Evolutionary conservation across 1,140 invertebrate genomes (phyloP), one percentile per base, ranked within the genome.

Genomic region (Neodiprion fabricii): DNA sequence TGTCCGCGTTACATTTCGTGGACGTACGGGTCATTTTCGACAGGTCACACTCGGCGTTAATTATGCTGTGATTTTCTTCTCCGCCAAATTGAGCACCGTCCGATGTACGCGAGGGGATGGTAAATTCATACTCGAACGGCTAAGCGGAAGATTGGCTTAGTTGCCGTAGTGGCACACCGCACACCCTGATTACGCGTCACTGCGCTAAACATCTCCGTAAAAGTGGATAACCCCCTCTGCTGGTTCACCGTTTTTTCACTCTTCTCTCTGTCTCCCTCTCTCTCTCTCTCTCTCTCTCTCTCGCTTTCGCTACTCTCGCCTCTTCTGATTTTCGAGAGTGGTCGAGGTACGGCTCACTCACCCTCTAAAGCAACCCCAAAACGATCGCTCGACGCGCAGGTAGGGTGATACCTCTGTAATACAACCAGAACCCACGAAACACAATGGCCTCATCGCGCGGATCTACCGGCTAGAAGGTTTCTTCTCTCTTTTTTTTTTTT

Each of bases 101-200:
- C 9, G 53, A 14, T 61, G n/a, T 12, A 61, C 9, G 9, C 53
- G 53, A 61, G n/a, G 11, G 53, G 53, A 61, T 12, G 53, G 53
- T 61, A 9, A 61, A 61, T 61, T 61, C n/a, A 9, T 17, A 61
- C 53, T 1, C 53, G 53, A 61, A 61, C 53, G 53, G 53, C n/a
- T 61, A 61, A 61, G 53, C 53, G 53, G 53, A 61, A 21, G 85
- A 88, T 87, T 88, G 87, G 87, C 86, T 88, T 88, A 88, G 85
- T 85, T 78, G 81, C 84, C 86, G 84, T 85, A 83, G 79, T 84
- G 79, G 84, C 86, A 85, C 83, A 83, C 81, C 81, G 72, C 80
- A 79, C 79, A 78, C 80, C 79, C 71, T 23, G 77, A 86, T 87
- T 83, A 88, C 86, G 85, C 85, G 87, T 88, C 86, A 88, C 77